phyloP scores from a whole-genome alignment of 2,888 invertebrate genomes.

The Gortyna flavago region DNA sequence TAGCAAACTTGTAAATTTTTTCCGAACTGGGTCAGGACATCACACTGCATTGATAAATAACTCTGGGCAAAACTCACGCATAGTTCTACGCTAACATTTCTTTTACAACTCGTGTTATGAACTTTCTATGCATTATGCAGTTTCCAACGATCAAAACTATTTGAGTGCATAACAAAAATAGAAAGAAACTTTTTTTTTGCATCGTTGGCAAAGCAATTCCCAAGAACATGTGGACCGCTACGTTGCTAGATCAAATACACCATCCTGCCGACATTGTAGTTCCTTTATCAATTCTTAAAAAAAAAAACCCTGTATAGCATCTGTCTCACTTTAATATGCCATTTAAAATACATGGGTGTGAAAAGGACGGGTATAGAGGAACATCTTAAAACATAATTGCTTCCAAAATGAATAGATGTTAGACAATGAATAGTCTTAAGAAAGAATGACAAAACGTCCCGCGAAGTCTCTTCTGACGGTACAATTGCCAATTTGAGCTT shows the following conservation, averaged over 20 bases:
- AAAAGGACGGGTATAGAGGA: slow-evolving; percentile 73
- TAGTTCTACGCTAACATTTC: not conserved
- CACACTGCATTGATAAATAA: slow-evolving; percentile 41
- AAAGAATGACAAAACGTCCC: slow-evolving; percentile 76
- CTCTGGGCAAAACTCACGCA: slow-evolving; percentile 24
- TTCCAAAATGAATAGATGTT: slow-evolving; percentile 84
- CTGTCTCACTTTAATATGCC: slow-evolving; percentile 77
- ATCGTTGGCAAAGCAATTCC: slow-evolving; percentile 87
- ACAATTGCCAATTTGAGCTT: slow-evolving; percentile 66
- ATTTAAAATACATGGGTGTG: slow-evolving; percentile 60
- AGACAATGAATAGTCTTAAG: slow-evolving; percentile 81
- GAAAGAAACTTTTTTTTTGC: slow-evolving; percentile 86
- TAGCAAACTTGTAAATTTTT: slow-evolving; percentile 51
- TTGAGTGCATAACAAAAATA: slow-evolving; percentile 68
- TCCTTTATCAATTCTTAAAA: slow-evolving; percentile 85
- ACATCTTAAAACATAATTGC: slow-evolving; percentile 83
- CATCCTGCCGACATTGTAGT: slow-evolving; percentile 89
- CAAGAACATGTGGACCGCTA: slow-evolving; percentile 89
- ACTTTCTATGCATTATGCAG: slow-evolving; percentile 32
- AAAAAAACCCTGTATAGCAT: slow-evolving; percentile 78
- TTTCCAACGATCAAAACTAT: slow-evolving; percentile 75
- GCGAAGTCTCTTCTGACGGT: slow-evolving; percentile 67
- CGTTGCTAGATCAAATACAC: slow-evolving; percentile 89
- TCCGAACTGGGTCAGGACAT: slow-evolving; percentile 58
- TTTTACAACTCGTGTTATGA: not conserved